phyloP scores from a whole-genome alignment of 2,888 invertebrate genomes.

The Pristionchus mayeri region DNA sequence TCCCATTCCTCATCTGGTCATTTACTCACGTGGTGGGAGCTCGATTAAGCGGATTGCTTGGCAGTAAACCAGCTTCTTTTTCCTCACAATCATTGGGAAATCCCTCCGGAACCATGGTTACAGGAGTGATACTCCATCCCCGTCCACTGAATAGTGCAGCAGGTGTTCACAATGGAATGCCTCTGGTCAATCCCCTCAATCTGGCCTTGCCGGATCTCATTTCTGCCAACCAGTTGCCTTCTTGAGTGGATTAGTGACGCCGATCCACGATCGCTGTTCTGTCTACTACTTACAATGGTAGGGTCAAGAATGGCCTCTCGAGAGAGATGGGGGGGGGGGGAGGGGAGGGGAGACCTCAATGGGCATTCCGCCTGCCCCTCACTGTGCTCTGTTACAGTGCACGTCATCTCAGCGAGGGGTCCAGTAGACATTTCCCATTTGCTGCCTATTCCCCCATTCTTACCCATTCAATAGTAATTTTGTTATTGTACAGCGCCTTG shows the following conservation, averaged over 20 bases:
- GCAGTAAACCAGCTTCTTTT: not conserved
- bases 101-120: not conserved
- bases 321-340: too few species aligned
- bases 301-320: not conserved
- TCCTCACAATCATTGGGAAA: not conserved
- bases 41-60: conserved; percentile 1
- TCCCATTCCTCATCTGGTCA: not conserved
- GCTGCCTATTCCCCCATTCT: not conserved
- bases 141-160: not conserved
- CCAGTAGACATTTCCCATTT: not conserved
- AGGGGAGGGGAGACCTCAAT: not conserved
- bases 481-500: not conserved
- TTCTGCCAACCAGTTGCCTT: conserved; percentile 2
- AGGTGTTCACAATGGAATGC: not conserved
- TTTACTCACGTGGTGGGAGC: not conserved
- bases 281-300: not conserved
- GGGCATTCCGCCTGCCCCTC: not conserved
- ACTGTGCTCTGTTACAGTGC: not conserved
- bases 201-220: not conserved
- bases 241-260: not conserved
- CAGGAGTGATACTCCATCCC: not conserved
- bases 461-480: not conserved
- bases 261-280: not conserved
- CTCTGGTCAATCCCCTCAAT: not conserved
- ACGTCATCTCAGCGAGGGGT: conserved; percentile 14